These are phyloP conservation scores for Orthosia cruda DNA, from an alignment of 2,888 invertebrate species.

Conservation along the genomic window DNA sequence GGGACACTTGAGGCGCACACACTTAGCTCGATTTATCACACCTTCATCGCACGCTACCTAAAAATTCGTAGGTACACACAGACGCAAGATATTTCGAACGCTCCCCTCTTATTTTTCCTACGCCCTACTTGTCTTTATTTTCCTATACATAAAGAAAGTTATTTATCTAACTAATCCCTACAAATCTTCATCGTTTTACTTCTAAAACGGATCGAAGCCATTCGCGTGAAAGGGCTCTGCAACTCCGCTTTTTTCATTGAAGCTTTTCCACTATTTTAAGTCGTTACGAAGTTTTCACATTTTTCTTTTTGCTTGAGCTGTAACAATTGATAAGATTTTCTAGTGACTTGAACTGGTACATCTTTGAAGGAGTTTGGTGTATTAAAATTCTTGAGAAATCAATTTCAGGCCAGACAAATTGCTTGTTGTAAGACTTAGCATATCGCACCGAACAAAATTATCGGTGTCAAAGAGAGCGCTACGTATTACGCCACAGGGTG, in stretches of 20 bases:
- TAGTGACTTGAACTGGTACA: too few species aligned
- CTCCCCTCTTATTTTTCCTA: too few species aligned
- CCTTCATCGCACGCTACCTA: slow-evolving; percentile 65
- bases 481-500: too few species aligned
- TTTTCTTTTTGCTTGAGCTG: slow-evolving; percentile 25
- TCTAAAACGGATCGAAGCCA: slow-evolving; percentile 53
- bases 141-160: slow-evolving; percentile 61
- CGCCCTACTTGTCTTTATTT: slow-evolving; percentile 63
- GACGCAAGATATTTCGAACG: too few species aligned
- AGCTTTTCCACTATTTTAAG: slow-evolving; percentile 57
- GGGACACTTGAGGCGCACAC: too few species aligned
- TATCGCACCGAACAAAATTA: too few species aligned
- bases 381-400: too few species aligned
- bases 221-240: slow-evolving; percentile 48
- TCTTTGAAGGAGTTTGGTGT: too few species aligned
- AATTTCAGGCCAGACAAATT: too few species aligned
- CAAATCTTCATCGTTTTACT: slow-evolving; percentile 67
- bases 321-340: too few species aligned
- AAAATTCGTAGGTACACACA: slow-evolving; percentile 53
- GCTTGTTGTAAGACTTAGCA: too few species aligned
- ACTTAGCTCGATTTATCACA: slow-evolving; percentile 73
- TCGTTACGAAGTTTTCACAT: slow-evolving; percentile 54
- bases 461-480: too few species aligned
- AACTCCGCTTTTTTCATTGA: slow-evolving; percentile 45
- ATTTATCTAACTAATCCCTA: slow-evolving; percentile 68